Percentiles rank a stretch among this genome's conserved stretches.
Conservation (phyloP, 2,113 vertebrate genomes). For the Melanerpes aurifrons region DNA sequence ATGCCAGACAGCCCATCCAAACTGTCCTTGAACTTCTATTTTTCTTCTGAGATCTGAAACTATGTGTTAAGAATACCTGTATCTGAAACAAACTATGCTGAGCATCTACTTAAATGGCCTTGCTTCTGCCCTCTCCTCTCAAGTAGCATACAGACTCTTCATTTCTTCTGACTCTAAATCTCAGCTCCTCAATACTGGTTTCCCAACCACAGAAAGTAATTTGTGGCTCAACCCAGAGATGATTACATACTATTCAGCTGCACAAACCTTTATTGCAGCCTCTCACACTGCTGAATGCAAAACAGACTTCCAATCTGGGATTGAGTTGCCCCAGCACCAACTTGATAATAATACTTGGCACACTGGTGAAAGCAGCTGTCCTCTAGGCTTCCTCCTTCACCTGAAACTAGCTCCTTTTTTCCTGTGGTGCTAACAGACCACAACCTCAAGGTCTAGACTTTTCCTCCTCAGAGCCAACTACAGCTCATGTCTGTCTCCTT, state of each 20-base stretch:
- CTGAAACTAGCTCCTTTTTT: neutral
- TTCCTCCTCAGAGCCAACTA: neutral
- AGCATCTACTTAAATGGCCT: fast-evolving
- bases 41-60: neutral
- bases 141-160: too few relatives aligned
- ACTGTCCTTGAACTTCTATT: neutral
- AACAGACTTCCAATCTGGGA: neutral
- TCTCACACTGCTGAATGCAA: neutral
- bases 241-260: neutral
- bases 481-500: neutral
- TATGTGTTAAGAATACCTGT: neutral
- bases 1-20: neutral
- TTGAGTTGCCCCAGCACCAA: fast-evolving
- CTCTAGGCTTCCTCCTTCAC: neutral
- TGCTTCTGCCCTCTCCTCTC: neutral
- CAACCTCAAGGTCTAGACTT: neutral
- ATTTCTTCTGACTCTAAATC: neutral
- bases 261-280: neutral
- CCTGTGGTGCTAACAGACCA: neutral
- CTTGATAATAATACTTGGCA: neutral
- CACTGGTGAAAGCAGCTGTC: neutral
- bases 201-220: neutral
- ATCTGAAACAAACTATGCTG: neutral
- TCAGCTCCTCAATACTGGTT: neutral
- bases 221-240: neutral